phyloP scores from a whole-genome alignment of 2,888 invertebrate genomes.

The Pheosia gnoma region DNA sequence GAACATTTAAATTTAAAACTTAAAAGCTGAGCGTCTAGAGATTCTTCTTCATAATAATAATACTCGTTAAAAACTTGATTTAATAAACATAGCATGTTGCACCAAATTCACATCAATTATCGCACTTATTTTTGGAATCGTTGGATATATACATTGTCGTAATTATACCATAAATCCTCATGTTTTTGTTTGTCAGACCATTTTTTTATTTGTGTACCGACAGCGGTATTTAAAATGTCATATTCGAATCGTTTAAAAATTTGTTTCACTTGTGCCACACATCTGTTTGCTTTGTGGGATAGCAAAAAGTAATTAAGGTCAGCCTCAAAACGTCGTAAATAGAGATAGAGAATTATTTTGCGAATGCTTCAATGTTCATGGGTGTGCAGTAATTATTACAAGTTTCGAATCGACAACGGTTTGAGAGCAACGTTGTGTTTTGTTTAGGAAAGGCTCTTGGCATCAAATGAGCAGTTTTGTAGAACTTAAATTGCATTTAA shows the following conservation, averaged over 20 bases:
- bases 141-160: neutral
- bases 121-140: neutral
- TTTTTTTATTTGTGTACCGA: conserved; percentile 6
- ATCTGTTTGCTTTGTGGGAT: conserved; percentile 44
- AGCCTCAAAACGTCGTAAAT: conserved; percentile 37
- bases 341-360: conserved; percentile 27
- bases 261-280: conserved; percentile 10
- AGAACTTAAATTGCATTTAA: neutral
- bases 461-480: neutral
- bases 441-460: neutral
- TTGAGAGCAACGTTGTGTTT: neutral
- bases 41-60: no score
- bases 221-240: conserved; percentile 9
- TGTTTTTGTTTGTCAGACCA: neutral
- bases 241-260: conserved; percentile 5
- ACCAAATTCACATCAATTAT: neutral
- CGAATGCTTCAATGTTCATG: conserved; percentile 12
- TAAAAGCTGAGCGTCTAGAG: no score
- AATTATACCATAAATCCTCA: neutral
- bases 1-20: no score
- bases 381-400: conserved; percentile 1
- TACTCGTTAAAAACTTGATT: neutral
- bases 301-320: conserved; percentile 56
- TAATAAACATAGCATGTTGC: neutral
- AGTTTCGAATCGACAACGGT: neutral